These are phyloP conservation scores for Caenorhabditis brenneri DNA, from an alignment of 1,140 invertebrate genomes.

Conservation along the genomic window DNA sequence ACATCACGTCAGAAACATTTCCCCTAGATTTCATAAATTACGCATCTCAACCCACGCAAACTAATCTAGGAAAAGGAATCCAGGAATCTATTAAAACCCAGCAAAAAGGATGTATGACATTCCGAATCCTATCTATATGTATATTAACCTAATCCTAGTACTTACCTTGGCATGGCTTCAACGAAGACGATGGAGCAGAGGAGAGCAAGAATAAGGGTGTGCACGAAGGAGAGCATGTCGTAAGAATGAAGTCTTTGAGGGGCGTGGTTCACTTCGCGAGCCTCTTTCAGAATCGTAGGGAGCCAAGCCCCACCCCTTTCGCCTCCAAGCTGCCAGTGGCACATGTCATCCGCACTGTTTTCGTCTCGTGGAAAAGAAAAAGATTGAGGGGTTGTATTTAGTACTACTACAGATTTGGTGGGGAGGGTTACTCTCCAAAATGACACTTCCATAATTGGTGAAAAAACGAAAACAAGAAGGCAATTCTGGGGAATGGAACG, in stretches of 20 bases:
- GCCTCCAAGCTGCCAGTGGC: slow-evolving; percentile 1
- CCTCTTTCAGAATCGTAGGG: not conserved
- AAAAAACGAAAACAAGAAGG: not conserved
- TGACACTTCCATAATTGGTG: slow-evolving; percentile 28
- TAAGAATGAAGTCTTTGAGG: slow-evolving; percentile 30
- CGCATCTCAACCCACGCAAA: not conserved
- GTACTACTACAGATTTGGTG: not conserved
- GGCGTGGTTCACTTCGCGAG: slow-evolving; percentile 3
- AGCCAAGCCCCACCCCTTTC: not conserved
- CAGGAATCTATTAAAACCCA: no score
- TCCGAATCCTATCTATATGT: not conserved
- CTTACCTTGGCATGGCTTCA: slow-evolving; percentile 44
- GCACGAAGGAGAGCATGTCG: slow-evolving; percentile 37
- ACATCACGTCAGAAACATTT: not conserved
- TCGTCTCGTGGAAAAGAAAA: slow-evolving; percentile 1
- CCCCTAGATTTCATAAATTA: no score
- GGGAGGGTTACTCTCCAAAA: not conserved
- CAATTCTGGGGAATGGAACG: not conserved
- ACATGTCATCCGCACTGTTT: slow-evolving; percentile 40
- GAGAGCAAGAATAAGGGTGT: slow-evolving; percentile 43
- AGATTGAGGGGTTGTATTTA: not conserved
- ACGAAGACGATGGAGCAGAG: slow-evolving; percentile 44
- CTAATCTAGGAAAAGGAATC: no score
- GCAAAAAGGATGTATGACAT: no score
- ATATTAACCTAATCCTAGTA: not conserved